These are phyloP conservation scores for Galaxea fascicularis DNA, from an alignment of 92 coral and sea anemone species.

Conservation along the genomic window DNA sequence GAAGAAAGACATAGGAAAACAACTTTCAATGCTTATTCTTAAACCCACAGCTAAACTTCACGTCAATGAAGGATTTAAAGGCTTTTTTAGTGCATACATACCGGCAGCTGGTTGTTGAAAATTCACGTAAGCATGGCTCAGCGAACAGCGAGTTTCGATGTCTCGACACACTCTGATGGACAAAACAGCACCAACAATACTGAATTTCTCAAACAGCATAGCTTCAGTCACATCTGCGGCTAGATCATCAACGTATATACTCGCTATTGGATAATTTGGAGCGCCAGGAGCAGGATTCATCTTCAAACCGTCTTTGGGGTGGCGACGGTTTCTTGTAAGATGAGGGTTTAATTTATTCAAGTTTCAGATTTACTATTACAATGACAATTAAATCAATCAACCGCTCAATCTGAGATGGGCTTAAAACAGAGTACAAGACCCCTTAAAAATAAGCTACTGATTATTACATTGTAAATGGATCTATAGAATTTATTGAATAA, in stretches of 20 bases:
- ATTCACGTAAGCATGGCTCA: conserved; percentile 98
- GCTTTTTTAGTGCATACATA: conserved; percentile 36
- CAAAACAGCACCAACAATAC: conserved; percentile 93
- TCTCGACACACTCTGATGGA: conserved; percentile 99
- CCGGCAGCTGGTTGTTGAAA: conserved; percentile 97
- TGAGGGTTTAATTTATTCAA: conserved; percentile 53
- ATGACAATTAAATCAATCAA: no score
- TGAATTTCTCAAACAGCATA: conserved; percentile 98
- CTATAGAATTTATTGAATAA: no score
- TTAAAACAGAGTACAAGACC: no score
- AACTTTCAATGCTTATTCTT: background rate
- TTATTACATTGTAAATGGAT: no score
- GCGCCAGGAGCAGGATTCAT: conserved; percentile 92
- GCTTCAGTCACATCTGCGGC: conserved; percentile 99
- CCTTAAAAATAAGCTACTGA: no score
- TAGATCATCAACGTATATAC: conserved; percentile 97
- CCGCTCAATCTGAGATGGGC: no score
- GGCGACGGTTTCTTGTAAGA: conserved; percentile 57
- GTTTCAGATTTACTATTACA: conserved; percentile 85
- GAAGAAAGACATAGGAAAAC: background rate
- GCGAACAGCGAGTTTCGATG: conserved; percentile 92
- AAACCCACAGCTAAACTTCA: background rate
- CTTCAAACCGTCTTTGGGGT: conserved; percentile 59
- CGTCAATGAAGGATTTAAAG: background rate
- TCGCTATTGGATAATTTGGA: conserved; percentile 92